phyloP scores from a whole-genome alignment of 64 coral and sea anemone species.

The Hydrozoanthus tunicans region DNA sequence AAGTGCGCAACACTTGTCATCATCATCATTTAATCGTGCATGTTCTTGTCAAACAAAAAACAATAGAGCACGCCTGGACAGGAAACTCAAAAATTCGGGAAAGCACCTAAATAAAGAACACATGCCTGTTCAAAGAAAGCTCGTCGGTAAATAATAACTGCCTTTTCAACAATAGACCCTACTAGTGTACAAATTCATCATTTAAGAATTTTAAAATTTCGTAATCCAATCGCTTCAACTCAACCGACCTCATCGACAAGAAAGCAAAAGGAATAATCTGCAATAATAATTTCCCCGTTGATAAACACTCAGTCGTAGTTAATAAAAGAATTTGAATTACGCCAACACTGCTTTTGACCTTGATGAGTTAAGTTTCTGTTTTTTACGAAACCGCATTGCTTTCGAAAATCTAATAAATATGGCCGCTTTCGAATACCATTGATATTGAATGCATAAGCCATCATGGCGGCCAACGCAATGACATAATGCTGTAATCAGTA shows the following conservation, averaged over 20 bases:
- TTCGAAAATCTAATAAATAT: not conserved
- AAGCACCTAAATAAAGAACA: not conserved
- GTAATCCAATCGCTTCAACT: not conserved
- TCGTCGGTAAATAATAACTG: not conserved
- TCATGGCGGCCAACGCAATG: not conserved
- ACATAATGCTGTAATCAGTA: not conserved
- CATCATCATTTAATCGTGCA: not conserved
- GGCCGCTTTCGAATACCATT: constrained; percentile 4
- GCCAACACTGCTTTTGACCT: not conserved
- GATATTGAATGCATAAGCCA: not conserved
- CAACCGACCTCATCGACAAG: not conserved
- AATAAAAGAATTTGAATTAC: not conserved
- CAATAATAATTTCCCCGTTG: not conserved
- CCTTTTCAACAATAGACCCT: not conserved
- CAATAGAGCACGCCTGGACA: too few relatives aligned
- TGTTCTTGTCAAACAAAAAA: not conserved
- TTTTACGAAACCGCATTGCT: not conserved
- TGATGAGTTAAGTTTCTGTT: not conserved
- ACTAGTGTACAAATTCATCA: not conserved
- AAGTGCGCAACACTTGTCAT: too few relatives aligned
- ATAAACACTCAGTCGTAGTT: not conserved
- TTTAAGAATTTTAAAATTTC: not conserved
- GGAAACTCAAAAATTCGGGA: not conserved
- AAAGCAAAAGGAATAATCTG: constrained; percentile 1
- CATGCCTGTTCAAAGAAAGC: not conserved